Base-by-base conservation (phyloP, 2,797 vertebrate species). In the Hephaestus fuliginosus region DNA sequence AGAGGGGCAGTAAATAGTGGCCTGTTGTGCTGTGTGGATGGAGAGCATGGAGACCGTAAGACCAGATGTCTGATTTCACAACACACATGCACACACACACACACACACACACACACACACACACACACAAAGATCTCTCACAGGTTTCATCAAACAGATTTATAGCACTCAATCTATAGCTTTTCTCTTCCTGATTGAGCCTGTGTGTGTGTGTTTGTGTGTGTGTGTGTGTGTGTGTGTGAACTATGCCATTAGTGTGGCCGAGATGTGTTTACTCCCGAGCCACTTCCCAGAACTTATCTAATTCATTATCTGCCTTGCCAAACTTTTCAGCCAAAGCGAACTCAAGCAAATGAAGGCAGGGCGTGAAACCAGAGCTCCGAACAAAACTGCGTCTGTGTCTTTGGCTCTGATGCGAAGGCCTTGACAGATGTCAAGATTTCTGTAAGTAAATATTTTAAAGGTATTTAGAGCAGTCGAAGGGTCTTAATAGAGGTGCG, bases 261-360 rank as follows among this genome's bases (percentile, higher is more conserved):
- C 60, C 52, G 25, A 58, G 82, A 83, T 73, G 74, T 93, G 89
- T 90, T 90, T 90, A 70, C 80, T 58, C 67, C 75, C 22, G 60
- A 86, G 57, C 69, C 66, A 80, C 82, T 92, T 93, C 89, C 90
- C 85, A 93, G 91, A 93, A 92, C 46, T 72, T 67, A 82, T 93
- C 83, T 82, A 84, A 91, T 88, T 76, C 86, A 88, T 86, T 91
- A 80, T 53, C 72, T 15, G 6, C 18, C 52, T 53, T 68, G 80
- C 84, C 86, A 79, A 68, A 78, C 41, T n/a, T 30, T 65, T 48
- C 36, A 52, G 61, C 70, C 64, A 56, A 63, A 51, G 48, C 12
- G 7, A 69, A 33, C 28, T 20, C 43, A 4, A 55, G 17, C 13
- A 10, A 80, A 67, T 49, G 67, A 78, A 79, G 73, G 85, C 63